A percentile compares a stretch with the other conserved stretches of the same genome.
Evolutionary conservation across 1,140 invertebrate genomes (phyloP).

Genomic region (Tetragonula clypearis): DNA sequence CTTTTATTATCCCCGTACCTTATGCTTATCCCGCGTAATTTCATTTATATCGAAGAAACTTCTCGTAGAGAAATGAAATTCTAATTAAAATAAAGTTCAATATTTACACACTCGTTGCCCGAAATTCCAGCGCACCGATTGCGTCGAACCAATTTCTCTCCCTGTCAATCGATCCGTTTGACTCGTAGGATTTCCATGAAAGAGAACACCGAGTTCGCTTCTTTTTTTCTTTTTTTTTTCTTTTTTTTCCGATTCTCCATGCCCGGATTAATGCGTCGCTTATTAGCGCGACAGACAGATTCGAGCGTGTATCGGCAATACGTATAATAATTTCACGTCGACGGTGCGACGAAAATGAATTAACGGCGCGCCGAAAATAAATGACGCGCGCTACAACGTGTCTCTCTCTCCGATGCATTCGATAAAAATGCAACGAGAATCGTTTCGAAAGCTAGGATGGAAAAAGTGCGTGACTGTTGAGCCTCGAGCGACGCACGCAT

Average conservation of each 20-base stretch:
- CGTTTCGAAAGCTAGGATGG: not conserved
- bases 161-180: not conserved
- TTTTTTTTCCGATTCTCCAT: not conserved
- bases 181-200: not conserved
- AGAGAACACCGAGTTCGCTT: not conserved
- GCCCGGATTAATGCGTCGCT: not conserved
- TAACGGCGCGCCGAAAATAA: not conserved
- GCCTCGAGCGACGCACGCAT: not conserved
- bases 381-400: not conserved
- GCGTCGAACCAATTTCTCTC: not conserved
- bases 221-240: not conserved
- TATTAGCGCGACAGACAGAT: not conserved
- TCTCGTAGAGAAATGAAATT: too few relatives aligned
- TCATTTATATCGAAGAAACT: too few relatives aligned
- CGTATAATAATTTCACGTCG: too few relatives aligned
- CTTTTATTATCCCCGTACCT: too few relatives aligned
- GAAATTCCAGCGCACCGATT: too few relatives aligned
- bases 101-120: too few relatives aligned
- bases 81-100: too few relatives aligned
- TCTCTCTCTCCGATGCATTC: not conserved
- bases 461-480: not conserved
- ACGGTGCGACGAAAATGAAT: not conserved
- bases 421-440: not conserved
- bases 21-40: too few relatives aligned
- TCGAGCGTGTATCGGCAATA: not conserved